Evolutionary conservation across 1,140 invertebrate species (phyloP).

Genomic region (Papilio aristodemus): DNA sequence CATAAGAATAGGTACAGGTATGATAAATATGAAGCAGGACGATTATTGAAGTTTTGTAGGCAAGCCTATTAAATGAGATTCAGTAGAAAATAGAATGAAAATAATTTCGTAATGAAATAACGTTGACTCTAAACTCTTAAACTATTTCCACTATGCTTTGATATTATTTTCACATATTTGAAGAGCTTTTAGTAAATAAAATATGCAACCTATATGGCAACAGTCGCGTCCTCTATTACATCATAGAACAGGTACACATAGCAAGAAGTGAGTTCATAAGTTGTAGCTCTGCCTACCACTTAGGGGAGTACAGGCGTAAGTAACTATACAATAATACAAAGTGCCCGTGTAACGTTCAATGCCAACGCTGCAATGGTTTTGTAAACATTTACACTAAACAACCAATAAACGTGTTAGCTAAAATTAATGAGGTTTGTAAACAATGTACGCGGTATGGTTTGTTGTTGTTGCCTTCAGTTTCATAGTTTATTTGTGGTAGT

Average conservation of each 20-base stretch:
- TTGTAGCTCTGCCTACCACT: too few species aligned
- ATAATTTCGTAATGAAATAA: neutral
- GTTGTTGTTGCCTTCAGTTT: neutral
- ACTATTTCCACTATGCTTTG: too few species aligned
- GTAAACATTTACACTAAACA: constrained; percentile 17
- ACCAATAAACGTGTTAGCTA: constrained; percentile 25
- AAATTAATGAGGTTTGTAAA: constrained; percentile 23
- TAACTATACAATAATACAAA: constrained; percentile 6
- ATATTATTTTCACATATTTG: too few species aligned
- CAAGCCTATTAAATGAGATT: neutral
- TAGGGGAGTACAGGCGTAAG: neutral
- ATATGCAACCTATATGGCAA: too few species aligned
- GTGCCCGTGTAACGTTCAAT: neutral
- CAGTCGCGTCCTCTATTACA: too few species aligned
- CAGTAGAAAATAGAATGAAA: neutral
- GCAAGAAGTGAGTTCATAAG: neutral
- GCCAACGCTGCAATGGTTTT: constrained; percentile 17
- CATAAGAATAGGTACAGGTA: neutral
- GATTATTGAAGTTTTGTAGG: neutral
- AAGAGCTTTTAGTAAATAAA: too few species aligned
- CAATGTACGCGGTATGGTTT: neutral
- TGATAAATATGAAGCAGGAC: neutral
- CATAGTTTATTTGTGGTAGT: constrained; percentile 19
- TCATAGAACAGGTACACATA: neutral
- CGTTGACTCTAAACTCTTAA: neutral